Base-by-base conservation (phyloP, 2,113 vertebrate genomes). In the Triplophysa tibetana region DNA sequence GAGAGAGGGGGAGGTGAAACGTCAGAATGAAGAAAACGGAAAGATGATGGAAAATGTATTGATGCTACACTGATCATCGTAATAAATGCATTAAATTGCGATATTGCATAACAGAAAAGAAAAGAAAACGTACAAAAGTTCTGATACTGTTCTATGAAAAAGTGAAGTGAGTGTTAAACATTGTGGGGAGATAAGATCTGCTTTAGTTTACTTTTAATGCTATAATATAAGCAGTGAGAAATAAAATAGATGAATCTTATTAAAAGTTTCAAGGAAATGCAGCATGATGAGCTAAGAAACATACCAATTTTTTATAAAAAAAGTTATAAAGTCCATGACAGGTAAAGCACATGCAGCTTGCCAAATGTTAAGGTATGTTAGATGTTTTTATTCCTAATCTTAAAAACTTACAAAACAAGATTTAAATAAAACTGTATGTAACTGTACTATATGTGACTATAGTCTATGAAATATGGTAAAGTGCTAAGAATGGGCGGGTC, bases 381-480 rank as follows among this genome's bases (percentile, higher is more conserved):
- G 33, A 7, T 38, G 33, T 33, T 33, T 33, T 29, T 2, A 2
- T 29, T 29, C 24, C 24, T 24, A 3, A 29, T 75, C 24, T 62
- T 24, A 45, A 65, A 65, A 38, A 65, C 16, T 58, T 16, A 0
- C 17, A 24, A 45, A 21, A 68, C 4, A 8, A 1, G 5, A 58
- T 1, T 19, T 45, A n/a, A 56, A 70, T 56, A 70, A 1, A 0
- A 5, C 6, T 52, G 14, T 1, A 50, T 17, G 4, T 54, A 16
- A 1, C 16, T 4, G 19, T 54, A 19, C 16, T 19, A 4, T 52
- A 38, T 8, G 12, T 6, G n/a, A n/a, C 12, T 60, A 41, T 74
- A 80, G n/a, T 66, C 33, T 48, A 33, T 60, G 63, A 41, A 33
- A 33, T 81, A 75, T 3, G 52, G 70, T 81, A 81, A 68, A 33